phyloP scores from a whole-genome alignment of 2,888 invertebrate species.

The Tupiocoris notatus region DNA sequence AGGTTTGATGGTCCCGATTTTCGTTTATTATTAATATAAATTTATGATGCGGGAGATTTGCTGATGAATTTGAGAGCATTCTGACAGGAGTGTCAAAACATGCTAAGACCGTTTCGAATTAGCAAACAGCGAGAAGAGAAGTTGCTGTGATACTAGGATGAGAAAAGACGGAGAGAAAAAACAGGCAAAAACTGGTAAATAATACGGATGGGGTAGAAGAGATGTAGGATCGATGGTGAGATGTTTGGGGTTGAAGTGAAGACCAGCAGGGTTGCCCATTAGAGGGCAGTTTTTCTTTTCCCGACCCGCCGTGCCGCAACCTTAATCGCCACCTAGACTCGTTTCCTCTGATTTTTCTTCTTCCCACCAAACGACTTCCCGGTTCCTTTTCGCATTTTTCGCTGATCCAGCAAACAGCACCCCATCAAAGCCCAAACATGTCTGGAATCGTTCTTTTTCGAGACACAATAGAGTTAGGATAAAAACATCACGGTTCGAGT shows the following conservation, averaged over 20 bases:
- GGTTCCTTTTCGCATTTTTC: not conserved
- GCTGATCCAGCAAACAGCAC: not conserved
- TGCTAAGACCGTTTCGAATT: too few species aligned
- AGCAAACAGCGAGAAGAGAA: too few species aligned
- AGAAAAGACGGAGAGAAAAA: not conserved
- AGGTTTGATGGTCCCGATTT: too few species aligned
- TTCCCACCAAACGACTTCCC: not conserved
- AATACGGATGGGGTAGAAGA: not conserved
- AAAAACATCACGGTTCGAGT: not conserved
- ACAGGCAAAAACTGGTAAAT: not conserved
- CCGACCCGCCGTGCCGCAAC: not conserved
- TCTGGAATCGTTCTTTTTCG: not conserved
- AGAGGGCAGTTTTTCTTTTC: not conserved
- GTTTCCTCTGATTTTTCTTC: not conserved
- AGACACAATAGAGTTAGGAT: not conserved
- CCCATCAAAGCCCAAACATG: too few species aligned
- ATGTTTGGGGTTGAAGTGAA: not conserved
- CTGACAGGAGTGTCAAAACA: too few species aligned
- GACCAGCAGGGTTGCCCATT: not conserved
- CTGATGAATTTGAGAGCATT: too few species aligned
- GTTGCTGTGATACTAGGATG: too few species aligned
- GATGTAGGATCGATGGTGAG: not conserved
- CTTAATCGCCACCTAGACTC: not conserved
- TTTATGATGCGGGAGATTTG: too few species aligned
- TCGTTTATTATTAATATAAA: too few species aligned